Evolutionary conservation across 2,113 vertebrate genomes (phyloP).

Genomic region (Mormoops blainvillei): DNA sequence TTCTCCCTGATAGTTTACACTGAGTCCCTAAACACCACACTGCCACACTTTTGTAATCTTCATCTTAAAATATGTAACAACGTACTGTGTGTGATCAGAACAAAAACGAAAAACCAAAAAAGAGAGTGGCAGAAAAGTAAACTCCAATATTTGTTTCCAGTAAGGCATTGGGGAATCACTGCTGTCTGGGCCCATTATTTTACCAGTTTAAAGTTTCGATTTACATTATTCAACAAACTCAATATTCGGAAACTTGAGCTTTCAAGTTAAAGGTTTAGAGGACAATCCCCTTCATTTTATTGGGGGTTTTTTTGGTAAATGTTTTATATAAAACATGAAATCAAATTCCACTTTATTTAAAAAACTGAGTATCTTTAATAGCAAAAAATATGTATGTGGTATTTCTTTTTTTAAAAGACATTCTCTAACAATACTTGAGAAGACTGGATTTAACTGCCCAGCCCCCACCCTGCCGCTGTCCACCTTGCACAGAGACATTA

Average conservation of each 20-base stretch:
- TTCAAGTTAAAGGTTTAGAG: conserved; percentile 67
- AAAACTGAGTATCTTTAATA: conserved; percentile 56
- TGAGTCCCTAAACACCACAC: neutral
- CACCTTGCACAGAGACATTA: conserved; percentile 67
- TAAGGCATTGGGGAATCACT: conserved; percentile 78
- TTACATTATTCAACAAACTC: conserved; percentile 49
- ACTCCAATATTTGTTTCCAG: conserved; percentile 71
- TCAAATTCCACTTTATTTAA: conserved; percentile 58
- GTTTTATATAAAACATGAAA: conserved; percentile 78
- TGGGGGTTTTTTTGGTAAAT: conserved; percentile 79
- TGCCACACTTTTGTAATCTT: neutral
- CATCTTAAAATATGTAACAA: neutral
- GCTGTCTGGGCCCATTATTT: conserved; percentile 47
- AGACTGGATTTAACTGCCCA: conserved; percentile 60
- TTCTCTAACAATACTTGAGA: conserved; percentile 65
- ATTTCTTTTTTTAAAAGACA: conserved; percentile 72
- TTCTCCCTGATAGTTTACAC: neutral
- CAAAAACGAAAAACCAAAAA: conserved; percentile 62
- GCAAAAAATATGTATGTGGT: conserved; percentile 72
- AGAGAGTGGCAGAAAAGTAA: conserved; percentile 59
- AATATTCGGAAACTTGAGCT: conserved; percentile 31
- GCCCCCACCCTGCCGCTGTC: neutral
- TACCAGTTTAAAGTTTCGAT: neutral
- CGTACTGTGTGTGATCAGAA: conserved; percentile 57
- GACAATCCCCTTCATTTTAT: neutral